Conservation (phyloP, 30 jellyfish, hydroid and myxozoan genomes). For the Hydra vulgaris region DNA sequence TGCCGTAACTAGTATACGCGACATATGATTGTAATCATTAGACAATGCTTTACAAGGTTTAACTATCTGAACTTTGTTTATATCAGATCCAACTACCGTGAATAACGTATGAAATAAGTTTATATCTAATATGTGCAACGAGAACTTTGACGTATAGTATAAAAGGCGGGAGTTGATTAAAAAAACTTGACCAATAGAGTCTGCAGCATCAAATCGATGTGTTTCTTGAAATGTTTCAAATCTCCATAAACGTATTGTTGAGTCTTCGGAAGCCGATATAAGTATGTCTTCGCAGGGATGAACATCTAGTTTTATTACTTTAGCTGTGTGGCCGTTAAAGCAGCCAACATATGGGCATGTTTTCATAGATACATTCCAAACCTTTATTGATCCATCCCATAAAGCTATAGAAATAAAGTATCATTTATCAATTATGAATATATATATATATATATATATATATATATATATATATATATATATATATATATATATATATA, state of each 20-base stretch:
- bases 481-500: too few relatives aligned
- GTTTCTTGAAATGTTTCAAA: slow-evolving; percentile 77
- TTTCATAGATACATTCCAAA: slow-evolving; percentile 73
- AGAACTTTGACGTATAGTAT: slow-evolving; percentile 39
- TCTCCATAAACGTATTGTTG: slow-evolving; percentile 88
- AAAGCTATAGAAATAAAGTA: slow-evolving; percentile 35
- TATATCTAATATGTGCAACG: slow-evolving; percentile 42
- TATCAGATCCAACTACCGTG: slow-evolving; percentile 53
- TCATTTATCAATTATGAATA: too few relatives aligned
- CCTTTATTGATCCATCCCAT: slow-evolving; percentile 82
- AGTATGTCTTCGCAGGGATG: slow-evolving; percentile 56
- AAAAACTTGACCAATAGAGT: slow-evolving; percentile 22
- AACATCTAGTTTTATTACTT: slow-evolving; percentile 22
- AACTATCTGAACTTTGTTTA: slow-evolving; percentile 18
- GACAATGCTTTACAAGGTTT: too few relatives aligned
- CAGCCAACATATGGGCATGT: slow-evolving; percentile 61
- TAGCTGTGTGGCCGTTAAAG: slow-evolving; percentile 65
- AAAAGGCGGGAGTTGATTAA: slow-evolving; percentile 29
- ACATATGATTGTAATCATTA: slow-evolving; percentile 25
- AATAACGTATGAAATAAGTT: slow-evolving; percentile 45
- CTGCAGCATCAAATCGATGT: slow-evolving; percentile 55
- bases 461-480: too few relatives aligned
- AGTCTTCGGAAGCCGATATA: slow-evolving; percentile 59
- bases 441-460: neutral
- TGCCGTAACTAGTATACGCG: slow-evolving; percentile 48